Base-by-base conservation (phyloP, 2,888 invertebrate genomes). In the Chrysina gloriosa region DNA sequence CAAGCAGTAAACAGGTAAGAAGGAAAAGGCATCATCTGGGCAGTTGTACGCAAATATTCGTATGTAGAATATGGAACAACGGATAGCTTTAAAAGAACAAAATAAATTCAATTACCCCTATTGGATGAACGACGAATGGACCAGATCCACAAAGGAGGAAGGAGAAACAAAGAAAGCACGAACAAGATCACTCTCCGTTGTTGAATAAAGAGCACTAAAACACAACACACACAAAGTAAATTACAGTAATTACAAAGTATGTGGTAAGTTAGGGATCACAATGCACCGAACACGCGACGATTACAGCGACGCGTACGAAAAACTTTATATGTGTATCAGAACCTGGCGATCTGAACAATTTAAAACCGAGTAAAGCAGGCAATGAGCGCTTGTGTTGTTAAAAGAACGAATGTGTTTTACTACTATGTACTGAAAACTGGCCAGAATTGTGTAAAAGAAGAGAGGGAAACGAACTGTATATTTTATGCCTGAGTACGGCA, bases 401-500 rank as follows among this genome's bases (percentile, higher is more conserved):
- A 65, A 65, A 66, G 66, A 66, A 66, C 66, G 54, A 66, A 58
- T 52, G 50, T 52, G 52, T 52, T 64, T 64, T 64, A 64, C 66
- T 56, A 58, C 56, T 66, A 58, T 56, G 25, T 31, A 47, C 42
- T 58, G 47, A 47, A 66, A 66, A 63, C 63, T 63, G 67, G 36
- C 67, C 63, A 63, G 68, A 63, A 65, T 56, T 56, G 63, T 47
- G 34, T 31, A 66, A 66, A 58, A 66, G 58, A 66, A 42, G 68
- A 71, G 70, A 74, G 76, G 76, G 76, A 74, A 76, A 76, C 75
- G 76, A 75, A 76, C 76, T 75, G 70, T 72, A 70, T 61, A 67
- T 68, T 69, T 69, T 71, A 69, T 67, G 69, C 68, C 69, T 52
- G 61, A 69, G 72, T 72, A 70, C 72, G 70, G 70, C 63, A 72